Percentiles rank a stretch among this genome's conserved stretches.
phyloP scores from a whole-genome alignment of 2,888 invertebrate species.

The Cynaeus angustus region DNA sequence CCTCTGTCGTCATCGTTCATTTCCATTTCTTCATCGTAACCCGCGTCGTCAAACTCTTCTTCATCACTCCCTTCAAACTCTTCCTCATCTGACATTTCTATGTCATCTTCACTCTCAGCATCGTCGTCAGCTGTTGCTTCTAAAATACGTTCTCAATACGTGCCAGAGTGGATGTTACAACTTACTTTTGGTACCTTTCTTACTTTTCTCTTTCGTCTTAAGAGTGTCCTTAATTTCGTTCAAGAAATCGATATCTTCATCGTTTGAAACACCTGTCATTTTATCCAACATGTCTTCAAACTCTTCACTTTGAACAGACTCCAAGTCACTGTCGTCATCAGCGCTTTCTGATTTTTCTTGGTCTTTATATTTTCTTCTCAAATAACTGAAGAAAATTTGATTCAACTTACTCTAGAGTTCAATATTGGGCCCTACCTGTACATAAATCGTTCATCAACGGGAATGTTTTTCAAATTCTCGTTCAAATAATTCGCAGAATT shows the following conservation, averaged over 20 bases:
- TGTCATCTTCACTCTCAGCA: slow-evolving; percentile 50
- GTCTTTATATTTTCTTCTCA: slow-evolving; percentile 72
- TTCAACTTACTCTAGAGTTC: too few species aligned
- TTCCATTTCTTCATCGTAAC: slow-evolving; percentile 71
- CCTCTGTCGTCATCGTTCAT: slow-evolving; percentile 70
- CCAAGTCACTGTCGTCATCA: slow-evolving; percentile 78
- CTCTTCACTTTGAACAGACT: slow-evolving; percentile 86
- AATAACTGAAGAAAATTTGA: slow-evolving; percentile 73
- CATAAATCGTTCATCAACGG: slow-evolving; percentile 92
- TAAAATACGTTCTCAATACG: too few species aligned
- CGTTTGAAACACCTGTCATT: slow-evolving; percentile 69
- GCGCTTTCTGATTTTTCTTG: slow-evolving; percentile 66
- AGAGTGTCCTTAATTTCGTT: slow-evolving; percentile 76
- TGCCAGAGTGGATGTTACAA: neutral
- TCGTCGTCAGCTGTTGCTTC: slow-evolving; percentile 1
- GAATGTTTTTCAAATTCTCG: slow-evolving; percentile 82
- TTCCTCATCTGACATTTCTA: slow-evolving; percentile 60
- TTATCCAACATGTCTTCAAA: slow-evolving; percentile 81
- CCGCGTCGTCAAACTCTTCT: slow-evolving; percentile 59
- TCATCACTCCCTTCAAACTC: too few species aligned
- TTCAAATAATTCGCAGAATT: slow-evolving; percentile 82
- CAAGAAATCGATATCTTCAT: slow-evolving; percentile 79
- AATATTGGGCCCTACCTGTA: slow-evolving; percentile 75
- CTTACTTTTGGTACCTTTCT: slow-evolving; percentile 7
- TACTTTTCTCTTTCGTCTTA: slow-evolving; percentile 45